These are phyloP conservation scores for Platysteira castanea DNA, from an alignment of 2,113 vertebrate genomes.

Conservation along the genomic window DNA sequence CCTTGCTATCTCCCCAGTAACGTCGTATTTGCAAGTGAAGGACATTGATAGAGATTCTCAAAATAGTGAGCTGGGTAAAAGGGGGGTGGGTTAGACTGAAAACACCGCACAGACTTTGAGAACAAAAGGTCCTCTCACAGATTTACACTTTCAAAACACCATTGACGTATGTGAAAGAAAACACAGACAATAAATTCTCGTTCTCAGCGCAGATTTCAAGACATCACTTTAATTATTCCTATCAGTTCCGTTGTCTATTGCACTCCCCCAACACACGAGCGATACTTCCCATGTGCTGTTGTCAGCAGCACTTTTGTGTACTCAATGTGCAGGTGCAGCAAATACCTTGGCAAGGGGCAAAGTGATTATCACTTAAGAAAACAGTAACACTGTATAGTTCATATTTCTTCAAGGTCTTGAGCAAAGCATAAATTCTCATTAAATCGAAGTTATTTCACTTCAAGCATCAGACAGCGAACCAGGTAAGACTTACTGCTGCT, in stretches of 20 bases:
- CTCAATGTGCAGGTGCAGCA: slow-evolving; percentile 76
- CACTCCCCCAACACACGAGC: slow-evolving; percentile 12
- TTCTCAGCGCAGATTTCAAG: background rate
- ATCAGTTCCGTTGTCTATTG: background rate
- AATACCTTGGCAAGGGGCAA: slow-evolving; percentile 74
- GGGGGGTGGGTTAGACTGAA: background rate
- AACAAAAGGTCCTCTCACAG: slow-evolving; percentile 75
- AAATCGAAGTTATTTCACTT: slow-evolving; percentile 30
- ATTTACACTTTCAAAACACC: slow-evolving; percentile 44
- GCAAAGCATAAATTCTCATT: slow-evolving; percentile 80
- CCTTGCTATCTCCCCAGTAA: slow-evolving; percentile 77
- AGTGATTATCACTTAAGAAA: slow-evolving; percentile 71
- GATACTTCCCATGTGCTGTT: slow-evolving; percentile 23
- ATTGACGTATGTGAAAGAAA: slow-evolving; percentile 68
- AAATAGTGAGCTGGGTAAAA: slow-evolving; percentile 59
- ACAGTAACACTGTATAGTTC: slow-evolving; percentile 82
- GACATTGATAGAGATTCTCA: slow-evolving; percentile 75
- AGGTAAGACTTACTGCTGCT: slow-evolving; percentile 67
- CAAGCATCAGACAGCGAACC: slow-evolving; percentile 35
- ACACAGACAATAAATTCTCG: slow-evolving; percentile 56
- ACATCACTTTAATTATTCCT: slow-evolving; percentile 42
- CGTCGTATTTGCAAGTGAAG: slow-evolving; percentile 71
- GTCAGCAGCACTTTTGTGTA: slow-evolving; percentile 23
- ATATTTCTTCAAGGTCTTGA: slow-evolving; percentile 87
- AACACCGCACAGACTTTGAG: slow-evolving; percentile 59